These are phyloP conservation scores for Uria aalge DNA, from an alignment of 2,113 vertebrate species.

Conservation along the genomic window DNA sequence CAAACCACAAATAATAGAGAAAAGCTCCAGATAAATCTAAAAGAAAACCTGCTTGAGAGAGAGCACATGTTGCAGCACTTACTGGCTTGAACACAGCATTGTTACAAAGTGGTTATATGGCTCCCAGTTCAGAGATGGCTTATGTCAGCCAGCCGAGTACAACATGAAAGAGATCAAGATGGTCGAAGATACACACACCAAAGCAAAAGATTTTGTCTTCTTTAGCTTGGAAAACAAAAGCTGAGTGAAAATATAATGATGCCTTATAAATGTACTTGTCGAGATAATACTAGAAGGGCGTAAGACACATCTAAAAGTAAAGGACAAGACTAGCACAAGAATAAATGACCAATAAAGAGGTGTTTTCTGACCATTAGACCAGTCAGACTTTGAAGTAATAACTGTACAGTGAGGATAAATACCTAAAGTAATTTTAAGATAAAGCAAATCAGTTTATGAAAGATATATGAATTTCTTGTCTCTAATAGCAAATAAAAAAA, in stretches of 20 bases:
- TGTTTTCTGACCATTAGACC: background rate
- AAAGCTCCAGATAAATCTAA: background rate
- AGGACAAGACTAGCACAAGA: background rate
- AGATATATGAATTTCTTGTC: background rate
- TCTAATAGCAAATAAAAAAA: background rate
- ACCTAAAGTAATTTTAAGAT: background rate
- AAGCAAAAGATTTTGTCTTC: background rate
- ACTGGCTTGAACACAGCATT: background rate
- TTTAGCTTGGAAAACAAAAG: background rate
- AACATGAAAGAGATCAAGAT: background rate
- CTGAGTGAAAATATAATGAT: background rate
- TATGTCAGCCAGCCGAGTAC: background rate
- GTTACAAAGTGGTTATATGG: background rate
- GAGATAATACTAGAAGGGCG: background rate
- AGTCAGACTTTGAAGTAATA: background rate
- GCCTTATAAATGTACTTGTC: background rate
- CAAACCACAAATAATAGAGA: background rate
- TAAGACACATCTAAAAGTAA: background rate
- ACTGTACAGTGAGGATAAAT: background rate
- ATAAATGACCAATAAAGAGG: background rate
- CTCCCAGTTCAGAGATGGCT: background rate
- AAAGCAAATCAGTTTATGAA: background rate
- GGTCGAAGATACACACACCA: background rate
- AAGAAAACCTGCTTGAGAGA: background rate
- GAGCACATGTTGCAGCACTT: background rate